Evolutionary conservation across 2,888 invertebrate genomes (phyloP).

Genomic region (Cephus rjabovi): DNA sequence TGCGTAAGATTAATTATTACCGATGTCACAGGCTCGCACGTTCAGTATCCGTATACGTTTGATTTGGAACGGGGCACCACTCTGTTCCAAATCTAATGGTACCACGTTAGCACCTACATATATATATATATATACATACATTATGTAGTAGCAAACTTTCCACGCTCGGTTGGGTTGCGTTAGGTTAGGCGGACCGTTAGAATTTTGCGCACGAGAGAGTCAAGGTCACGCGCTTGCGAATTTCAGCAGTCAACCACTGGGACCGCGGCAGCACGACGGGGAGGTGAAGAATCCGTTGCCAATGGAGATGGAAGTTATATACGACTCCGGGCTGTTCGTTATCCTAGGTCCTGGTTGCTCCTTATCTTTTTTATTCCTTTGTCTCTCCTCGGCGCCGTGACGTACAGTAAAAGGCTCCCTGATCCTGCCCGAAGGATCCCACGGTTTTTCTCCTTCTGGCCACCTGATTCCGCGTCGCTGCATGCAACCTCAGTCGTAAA

Average conservation of each 20-base stretch:
- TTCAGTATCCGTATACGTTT: too few relatives aligned
- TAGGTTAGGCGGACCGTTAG: conserved; percentile 11
- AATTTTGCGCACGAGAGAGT: conserved; percentile 9
- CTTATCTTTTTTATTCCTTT: background rate
- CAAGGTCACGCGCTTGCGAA: conserved; percentile 17
- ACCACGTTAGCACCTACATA: too few relatives aligned
- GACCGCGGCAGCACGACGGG: background rate
- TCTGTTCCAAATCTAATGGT: too few relatives aligned
- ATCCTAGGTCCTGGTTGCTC: conserved; percentile 9
- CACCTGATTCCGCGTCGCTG: background rate
- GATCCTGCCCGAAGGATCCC: background rate
- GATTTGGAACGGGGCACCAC: too few relatives aligned
- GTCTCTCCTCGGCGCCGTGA: background rate
- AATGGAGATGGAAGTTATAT: background rate
- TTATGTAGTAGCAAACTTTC: background rate
- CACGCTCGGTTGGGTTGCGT: background rate
- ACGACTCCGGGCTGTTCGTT: background rate
- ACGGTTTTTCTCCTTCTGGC: background rate
- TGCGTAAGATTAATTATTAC: too few relatives aligned
- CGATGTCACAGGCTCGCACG: too few relatives aligned
- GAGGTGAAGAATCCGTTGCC: background rate
- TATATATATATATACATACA: too few relatives aligned
- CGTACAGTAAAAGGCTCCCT: background rate
- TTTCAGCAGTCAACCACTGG: conserved; percentile 14
- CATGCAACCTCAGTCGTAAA: background rate